Evolutionary conservation across 2,888 invertebrate genomes (phyloP).

Genomic region (Ischnura elegans): DNA sequence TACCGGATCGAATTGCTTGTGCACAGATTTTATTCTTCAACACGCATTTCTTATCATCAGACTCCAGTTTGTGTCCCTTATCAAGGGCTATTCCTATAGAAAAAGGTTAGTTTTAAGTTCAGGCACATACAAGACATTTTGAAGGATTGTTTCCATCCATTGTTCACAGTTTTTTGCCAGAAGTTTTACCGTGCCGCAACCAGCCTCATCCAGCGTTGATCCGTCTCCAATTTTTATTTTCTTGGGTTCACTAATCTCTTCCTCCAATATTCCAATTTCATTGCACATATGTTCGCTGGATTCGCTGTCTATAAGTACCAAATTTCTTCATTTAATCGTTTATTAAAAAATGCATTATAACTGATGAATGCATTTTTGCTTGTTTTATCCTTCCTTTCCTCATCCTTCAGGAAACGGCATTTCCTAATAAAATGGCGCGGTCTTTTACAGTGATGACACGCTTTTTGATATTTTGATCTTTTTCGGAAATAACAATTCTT

Average conservation of each 20-base stretch:
- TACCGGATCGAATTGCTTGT: neutral
- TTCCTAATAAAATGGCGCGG: neutral
- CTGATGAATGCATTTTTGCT: neutral
- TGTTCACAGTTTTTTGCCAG: neutral
- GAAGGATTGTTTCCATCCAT: neutral
- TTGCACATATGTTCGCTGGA: neutral
- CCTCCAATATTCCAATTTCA: neutral
- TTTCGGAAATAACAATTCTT: too few species aligned
- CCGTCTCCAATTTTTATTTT: neutral
- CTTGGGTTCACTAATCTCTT: neutral
- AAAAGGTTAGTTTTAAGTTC: neutral
- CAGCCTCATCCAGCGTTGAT: neutral
- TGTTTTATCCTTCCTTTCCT: neutral
- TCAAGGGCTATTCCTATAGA: neutral
- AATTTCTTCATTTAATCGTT: neutral
- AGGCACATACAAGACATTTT: slow-evolving; percentile 3
- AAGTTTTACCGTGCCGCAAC: neutral
- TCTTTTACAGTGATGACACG: too few species aligned
- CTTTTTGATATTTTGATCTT: too few species aligned
- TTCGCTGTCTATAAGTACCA: neutral
- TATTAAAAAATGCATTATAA: neutral
- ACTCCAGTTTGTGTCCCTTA: neutral
- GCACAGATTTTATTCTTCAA: neutral
- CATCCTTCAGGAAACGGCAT: neutral
- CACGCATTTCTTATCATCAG: neutral